phyloP scores from a whole-genome alignment of 2,888 invertebrate genomes.

The Acronicta aceris region DNA sequence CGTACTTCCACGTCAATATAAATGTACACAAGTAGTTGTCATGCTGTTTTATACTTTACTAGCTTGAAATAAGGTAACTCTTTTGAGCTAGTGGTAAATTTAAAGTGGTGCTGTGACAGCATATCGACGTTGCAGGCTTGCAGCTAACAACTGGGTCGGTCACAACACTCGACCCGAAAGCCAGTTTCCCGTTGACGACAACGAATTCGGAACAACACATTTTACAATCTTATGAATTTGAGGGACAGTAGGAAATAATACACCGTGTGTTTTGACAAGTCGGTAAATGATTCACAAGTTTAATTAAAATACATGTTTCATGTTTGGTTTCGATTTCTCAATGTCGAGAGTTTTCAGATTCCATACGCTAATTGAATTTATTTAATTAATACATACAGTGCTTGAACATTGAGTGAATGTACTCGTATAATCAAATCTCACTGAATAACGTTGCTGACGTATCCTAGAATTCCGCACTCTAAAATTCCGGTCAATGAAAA shows the following conservation, averaged over 20 bases:
- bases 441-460: slow-evolving; percentile 1
- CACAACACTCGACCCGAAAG: slow-evolving; percentile 77
- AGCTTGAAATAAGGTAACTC: slow-evolving; percentile 55
- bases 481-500: slow-evolving; percentile 37
- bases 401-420: slow-evolving; percentile 11
- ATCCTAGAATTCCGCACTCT: slow-evolving; percentile 17
- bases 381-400: background rate
- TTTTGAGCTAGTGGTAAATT: slow-evolving; percentile 52
- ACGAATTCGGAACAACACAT: slow-evolving; percentile 63
- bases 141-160: slow-evolving; percentile 79
- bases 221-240: slow-evolving; percentile 55
- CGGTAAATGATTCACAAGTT: slow-evolving; percentile 33
- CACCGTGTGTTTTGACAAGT: slow-evolving; percentile 34
- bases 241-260: slow-evolving; percentile 55
- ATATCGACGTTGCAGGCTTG: slow-evolving; percentile 71
- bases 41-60: slow-evolving; percentile 60
- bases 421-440: slow-evolving; percentile 13
- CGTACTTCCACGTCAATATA: slow-evolving; percentile 60
- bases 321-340: slow-evolving; percentile 20
- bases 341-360: slow-evolving; percentile 24
- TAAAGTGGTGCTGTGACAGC: slow-evolving; percentile 68
- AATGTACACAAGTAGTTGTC: slow-evolving; percentile 55
- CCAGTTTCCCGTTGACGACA: slow-evolving; percentile 62
- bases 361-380: slow-evolving; percentile 23
- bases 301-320: slow-evolving; percentile 44